Evolutionary conservation across 2,797 vertebrate species (phyloP).

Genomic region (Cirrhinus mrigala): DNA sequence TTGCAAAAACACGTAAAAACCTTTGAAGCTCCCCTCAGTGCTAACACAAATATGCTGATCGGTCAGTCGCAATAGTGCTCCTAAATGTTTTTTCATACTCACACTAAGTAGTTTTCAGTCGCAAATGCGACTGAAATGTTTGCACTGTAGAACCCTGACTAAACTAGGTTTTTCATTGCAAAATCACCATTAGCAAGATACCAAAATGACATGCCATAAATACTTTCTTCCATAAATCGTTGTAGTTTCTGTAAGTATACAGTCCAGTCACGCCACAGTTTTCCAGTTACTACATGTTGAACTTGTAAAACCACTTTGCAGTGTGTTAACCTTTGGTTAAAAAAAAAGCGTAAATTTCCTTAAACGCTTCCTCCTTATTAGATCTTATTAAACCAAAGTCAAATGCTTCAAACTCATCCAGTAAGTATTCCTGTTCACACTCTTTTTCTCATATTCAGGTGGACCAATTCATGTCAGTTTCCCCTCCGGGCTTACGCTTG

Average conservation of each 20-base stretch:
- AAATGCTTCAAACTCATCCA: neutral
- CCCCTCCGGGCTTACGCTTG: constrained; percentile 76
- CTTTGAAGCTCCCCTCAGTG: too few relatives aligned
- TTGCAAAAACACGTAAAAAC: too few relatives aligned
- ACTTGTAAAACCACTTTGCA: neutral
- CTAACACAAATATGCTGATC: too few relatives aligned
- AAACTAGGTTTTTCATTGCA: neutral
- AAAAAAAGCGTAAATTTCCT: neutral
- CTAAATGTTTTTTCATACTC: too few relatives aligned
- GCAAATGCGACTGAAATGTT: too few relatives aligned
- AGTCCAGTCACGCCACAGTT: neutral
- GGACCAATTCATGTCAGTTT: constrained; percentile 84
- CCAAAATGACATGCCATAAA: neutral
- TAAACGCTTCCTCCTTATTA: neutral
- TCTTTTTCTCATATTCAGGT: constrained; percentile 63
- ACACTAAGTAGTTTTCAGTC: too few relatives aligned
- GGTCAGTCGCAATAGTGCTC: too few relatives aligned
- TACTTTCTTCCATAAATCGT: neutral
- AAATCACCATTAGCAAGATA: neutral
- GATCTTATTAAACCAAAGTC: neutral
- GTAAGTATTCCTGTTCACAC: neutral
- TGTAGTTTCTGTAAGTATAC: neutral
- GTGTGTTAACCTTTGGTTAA: too few relatives aligned
- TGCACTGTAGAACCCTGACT: too few relatives aligned
- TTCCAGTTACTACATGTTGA: neutral